Evolutionary conservation across 2,888 invertebrate species (phyloP).

Genomic region (Dicranocentrus wangi): DNA sequence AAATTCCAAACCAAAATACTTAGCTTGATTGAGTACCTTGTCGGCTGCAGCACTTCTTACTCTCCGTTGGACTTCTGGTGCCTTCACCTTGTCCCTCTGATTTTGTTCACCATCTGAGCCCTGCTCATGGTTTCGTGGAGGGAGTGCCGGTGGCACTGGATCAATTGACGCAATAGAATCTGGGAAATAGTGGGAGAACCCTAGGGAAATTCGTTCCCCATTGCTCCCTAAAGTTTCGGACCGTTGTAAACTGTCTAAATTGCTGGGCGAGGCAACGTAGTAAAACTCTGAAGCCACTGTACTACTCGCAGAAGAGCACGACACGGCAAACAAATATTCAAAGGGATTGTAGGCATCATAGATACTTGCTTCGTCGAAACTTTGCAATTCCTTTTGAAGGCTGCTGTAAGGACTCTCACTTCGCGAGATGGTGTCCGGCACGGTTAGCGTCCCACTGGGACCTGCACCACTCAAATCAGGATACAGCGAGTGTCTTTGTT

Average conservation of each 20-base stretch:
- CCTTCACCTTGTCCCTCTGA: slow-evolving; percentile 17
- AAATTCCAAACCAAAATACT: too few species aligned
- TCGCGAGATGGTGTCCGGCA: background rate
- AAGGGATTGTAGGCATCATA: slow-evolving; percentile 87
- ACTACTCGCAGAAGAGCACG: slow-evolving; percentile 66
- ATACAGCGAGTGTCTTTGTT: slow-evolving; percentile 43
- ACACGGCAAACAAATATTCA: slow-evolving; percentile 81
- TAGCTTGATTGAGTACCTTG: too few species aligned
- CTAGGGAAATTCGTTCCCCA: slow-evolving; percentile 30
- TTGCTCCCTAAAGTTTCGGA: background rate
- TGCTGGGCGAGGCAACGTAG: slow-evolving; percentile 31
- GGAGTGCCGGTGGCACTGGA: slow-evolving; percentile 78
- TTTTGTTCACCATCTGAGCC: slow-evolving; percentile 69
- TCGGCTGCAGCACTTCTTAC: slow-evolving; percentile 37
- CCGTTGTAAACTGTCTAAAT: background rate
- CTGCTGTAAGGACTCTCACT: slow-evolving; percentile 55
- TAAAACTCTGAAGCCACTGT: slow-evolving; percentile 61
- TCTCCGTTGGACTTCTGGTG: slow-evolving; percentile 51
- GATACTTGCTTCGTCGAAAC: slow-evolving; percentile 77
- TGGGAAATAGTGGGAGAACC: slow-evolving; percentile 50
- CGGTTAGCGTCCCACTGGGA: slow-evolving; percentile 31
- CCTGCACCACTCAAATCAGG: slow-evolving; percentile 14
- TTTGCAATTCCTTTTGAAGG: slow-evolving; percentile 42
- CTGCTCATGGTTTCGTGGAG: slow-evolving; percentile 78
- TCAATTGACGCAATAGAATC: slow-evolving; percentile 28